Evolutionary conservation across 1,140 invertebrate species (phyloP), one percentile per base, ranked within the genome.

Genomic region (Atta texana): DNA sequence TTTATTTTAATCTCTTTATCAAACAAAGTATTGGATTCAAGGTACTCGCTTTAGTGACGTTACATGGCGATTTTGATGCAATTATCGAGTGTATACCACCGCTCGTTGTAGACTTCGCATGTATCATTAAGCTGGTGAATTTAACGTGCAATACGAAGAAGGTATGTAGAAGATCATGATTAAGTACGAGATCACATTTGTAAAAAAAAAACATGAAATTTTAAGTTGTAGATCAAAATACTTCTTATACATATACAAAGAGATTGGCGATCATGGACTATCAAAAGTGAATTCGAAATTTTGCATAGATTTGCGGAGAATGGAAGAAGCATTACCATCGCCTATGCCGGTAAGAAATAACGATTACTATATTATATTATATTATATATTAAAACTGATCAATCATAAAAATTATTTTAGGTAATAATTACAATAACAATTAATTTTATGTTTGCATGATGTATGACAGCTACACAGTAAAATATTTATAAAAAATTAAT

Each of bases 281-380:
- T 75, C 14, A 0, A 51, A 51, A 75, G 80, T 28, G 69, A 84
- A 34, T 84, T 51, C 4, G 28, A 84, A 61, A 84, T 84, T 49
- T n/a, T 84, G 14, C 12, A 12, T 12, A 84, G 31, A 16, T 84
- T 84, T 61, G 69, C 69, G 7, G 80, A 84, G 57, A 75, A 3
- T 51, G 80, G 80, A 74, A 74, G 39, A 34, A 84, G 80, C 21
- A 61, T 84, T 34, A 84, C 80, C 1, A 34, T 84, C 28, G 69
- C 69, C n/a, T 84, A 84, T 61, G 69, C 55, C 4, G 14, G 80
- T 84, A 51, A 75, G 80, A 82, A 24, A 39, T 34, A 57, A 34
- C 8, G 5, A 68, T 0, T 77, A 49, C 28, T 51, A 31, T 21
- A 21, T 7, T 57, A 7, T 34, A 6, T 57, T 57, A 10, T 14